Base-by-base conservation (phyloP, 2,888 invertebrate genomes). In the Pandemis corylana region DNA sequence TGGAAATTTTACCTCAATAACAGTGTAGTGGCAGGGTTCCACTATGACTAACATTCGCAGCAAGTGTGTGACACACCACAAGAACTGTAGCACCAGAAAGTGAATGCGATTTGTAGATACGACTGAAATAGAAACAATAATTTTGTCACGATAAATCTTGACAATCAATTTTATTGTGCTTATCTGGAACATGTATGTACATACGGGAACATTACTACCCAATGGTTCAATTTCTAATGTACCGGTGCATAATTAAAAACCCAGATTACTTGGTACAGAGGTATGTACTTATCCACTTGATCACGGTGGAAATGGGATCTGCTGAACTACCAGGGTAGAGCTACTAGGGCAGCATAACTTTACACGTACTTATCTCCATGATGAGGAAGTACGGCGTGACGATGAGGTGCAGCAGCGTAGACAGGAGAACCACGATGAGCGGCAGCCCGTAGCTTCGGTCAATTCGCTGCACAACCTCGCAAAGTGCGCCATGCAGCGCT, bases 341-440 rank as follows among this genome's bases (percentile, higher is more conserved):
- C 28, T 42, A 68, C 62, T 44, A 65, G 59, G 56, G 7, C 6
- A 53, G n/a, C 42, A 49, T 63, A 44, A 13, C 13, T 13, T 56
- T 10, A 5, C 15, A 89, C 91, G 90, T 71, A 93, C 94, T 91
- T 7, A 95, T 90, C 78, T 95, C 95, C 89, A 95, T 90, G 76
- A 96, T 95, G 28, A 96, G 82, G 83, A 95, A 95, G 84, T 96
- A 96, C 0, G 96, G 95, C 0, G 96, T 96, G 28, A 96, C 95
- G 20, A 96, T 95, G 4, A 96, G 88, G 77, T 96, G 96, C 75
- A 96, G 87, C 53, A 96, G 82, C 49, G 95, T 95, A 0, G 95
- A 95, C 62, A 95, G 90, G 53, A 95, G 91, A 15, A 95, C 93
- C 5, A 94, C 90, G 7, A 96, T 83, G 59, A 96, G 90, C 0